Conservation (phyloP, 2,113 vertebrate species). For the Brachypodius melanocephalos region DNA sequence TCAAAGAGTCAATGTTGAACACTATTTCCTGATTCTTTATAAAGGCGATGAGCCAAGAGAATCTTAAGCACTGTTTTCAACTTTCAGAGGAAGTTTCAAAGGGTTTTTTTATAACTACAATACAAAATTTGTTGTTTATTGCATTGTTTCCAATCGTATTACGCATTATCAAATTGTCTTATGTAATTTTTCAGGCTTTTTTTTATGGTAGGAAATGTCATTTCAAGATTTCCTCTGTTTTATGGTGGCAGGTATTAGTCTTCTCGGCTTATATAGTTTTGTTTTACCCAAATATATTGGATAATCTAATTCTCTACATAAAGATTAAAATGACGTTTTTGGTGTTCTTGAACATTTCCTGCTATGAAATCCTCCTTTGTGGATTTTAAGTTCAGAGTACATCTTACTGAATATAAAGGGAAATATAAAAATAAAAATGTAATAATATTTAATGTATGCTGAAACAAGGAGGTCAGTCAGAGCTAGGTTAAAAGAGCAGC, state of each 20-base stretch:
- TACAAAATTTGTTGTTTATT: neutral
- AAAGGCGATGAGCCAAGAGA: neutral
- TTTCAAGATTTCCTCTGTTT: neutral
- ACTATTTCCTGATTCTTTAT: conserved; percentile 3
- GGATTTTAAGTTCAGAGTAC: neutral
- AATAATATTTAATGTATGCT: neutral
- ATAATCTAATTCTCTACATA: neutral
- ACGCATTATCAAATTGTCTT: neutral
- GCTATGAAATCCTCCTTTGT: neutral
- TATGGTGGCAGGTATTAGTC: neutral
- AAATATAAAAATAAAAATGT: neutral
- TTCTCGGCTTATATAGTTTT: neutral
- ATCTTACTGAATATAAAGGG: neutral
- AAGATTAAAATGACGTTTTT: neutral
- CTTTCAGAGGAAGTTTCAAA: neutral
- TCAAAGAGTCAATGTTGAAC: neutral
- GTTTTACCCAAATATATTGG: neutral
- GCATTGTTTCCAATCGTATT: neutral
- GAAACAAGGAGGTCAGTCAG: neutral
- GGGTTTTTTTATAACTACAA: neutral
- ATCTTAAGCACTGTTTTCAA: neutral
- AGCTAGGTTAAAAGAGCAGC: neutral
- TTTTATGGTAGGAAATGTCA: neutral
- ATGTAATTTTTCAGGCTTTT: neutral
- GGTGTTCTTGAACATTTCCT: neutral